These are phyloP conservation scores for Epinephelus fuscoguttatus DNA, from an alignment of 2,113 vertebrate species.

Conservation along the genomic window DNA sequence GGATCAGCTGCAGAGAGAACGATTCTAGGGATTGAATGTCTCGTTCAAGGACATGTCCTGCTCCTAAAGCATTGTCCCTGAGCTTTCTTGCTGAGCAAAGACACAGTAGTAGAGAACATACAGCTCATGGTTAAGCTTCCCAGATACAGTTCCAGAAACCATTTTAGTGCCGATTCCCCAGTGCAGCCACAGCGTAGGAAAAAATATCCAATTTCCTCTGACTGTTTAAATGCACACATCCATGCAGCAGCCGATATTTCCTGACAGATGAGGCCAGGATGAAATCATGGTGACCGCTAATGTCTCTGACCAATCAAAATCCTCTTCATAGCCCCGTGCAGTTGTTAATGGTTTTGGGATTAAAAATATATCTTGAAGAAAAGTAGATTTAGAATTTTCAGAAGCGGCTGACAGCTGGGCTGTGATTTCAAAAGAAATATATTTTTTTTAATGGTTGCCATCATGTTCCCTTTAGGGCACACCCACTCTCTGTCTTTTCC, in stretches of 20 bases:
- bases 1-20: conserved; percentile 9
- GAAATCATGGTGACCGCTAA: background rate
- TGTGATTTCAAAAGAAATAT: conserved; percentile 25
- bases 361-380: conserved; percentile 6
- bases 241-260: conserved; percentile 12
- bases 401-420: conserved; percentile 12
- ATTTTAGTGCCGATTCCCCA: conserved; percentile 38
- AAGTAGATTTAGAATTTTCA: background rate
- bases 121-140: conserved; percentile 24
- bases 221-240: conserved; percentile 32
- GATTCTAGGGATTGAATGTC: conserved; percentile 43
- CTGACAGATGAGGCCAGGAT: conserved; percentile 30
- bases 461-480: conserved; percentile 66
- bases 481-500: conserved; percentile 69
- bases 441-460: conserved; percentile 42
- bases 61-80: background rate
- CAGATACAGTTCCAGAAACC: conserved; percentile 32
- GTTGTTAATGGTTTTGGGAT: conserved; percentile 30
- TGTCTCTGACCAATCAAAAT: background rate
- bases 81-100: conserved; percentile 3
- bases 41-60: conserved; percentile 61
- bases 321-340: conserved; percentile 12
- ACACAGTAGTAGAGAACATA: background rate
- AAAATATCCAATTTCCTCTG: conserved; percentile 3
- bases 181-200: background rate